Evolutionary conservation across 2,113 vertebrate genomes (phyloP), one percentile per base, ranked within the genome.

Genomic region (Catharus fuscescens): DNA sequence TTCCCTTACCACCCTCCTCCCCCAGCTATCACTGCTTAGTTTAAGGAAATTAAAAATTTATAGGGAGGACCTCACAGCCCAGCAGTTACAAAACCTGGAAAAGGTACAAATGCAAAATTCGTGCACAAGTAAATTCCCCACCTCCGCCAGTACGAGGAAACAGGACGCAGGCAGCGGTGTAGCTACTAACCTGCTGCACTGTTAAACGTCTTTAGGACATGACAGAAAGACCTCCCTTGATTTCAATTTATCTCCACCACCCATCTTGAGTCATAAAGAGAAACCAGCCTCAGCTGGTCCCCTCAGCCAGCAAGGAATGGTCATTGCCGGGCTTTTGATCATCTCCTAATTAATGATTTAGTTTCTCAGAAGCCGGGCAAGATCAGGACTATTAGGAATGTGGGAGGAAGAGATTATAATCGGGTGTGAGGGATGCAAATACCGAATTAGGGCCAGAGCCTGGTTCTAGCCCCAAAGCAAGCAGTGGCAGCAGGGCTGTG

Each of bases 191-290:
- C 76, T 28, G 18, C 6, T 7, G 3, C 4, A 11, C 62, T 7
- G 24, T 2, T 40, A 77, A 86, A 64, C 32, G 13, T 10, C 80
- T 29, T 31, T 19, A 25, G 21, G 34, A 23, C 25, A 6, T 20
- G 2, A 45, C 0, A 6, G 48, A 19, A 10, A 9, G 1, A 0
- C 7, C 4, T 71, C 26, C 29, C 32, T 18, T 70, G 26, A 5
- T 42, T 78, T 36, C 59, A 67, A 83, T 96, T 88, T 93, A 95
- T 94, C 42, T 45, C 40, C 6, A 12, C n/a, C 81, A 61, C 23
- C 25, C 19, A 42, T 62, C 53, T 15, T 20, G 53, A 69, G 36
- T 69, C 71, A 8, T n/a, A 18, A 72, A 31, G 38, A 65, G 72
- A 42, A 90, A 92, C 2, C 19, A 92, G 90, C 29, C 9, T 6